Conservation (phyloP, 2,888 invertebrate species). For the Odontothrips loti region DNA sequence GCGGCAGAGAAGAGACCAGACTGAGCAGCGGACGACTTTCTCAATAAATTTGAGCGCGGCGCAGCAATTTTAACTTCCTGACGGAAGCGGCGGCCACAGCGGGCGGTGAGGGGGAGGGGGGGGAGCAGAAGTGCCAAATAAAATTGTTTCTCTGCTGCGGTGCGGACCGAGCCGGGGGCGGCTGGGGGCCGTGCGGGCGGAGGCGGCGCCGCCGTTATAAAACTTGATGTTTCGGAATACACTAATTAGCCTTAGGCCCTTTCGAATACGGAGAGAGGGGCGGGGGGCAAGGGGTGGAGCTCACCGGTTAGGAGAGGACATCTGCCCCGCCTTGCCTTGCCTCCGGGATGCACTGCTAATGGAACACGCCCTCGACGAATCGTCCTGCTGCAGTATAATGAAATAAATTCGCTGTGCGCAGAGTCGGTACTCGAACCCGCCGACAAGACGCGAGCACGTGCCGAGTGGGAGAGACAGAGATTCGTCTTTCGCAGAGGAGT, state of each 20-base stretch:
- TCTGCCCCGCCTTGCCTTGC: neutral
- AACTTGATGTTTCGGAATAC: slow-evolving; percentile 26
- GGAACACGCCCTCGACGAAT: too few species aligned
- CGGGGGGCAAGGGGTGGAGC: too few species aligned
- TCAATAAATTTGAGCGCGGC: slow-evolving; percentile 3
- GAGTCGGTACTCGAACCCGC: too few species aligned
- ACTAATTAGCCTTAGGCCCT: neutral
- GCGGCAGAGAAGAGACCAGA: neutral
- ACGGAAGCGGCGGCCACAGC: neutral
- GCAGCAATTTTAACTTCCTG: slow-evolving; percentile 12
- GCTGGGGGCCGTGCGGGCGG: neutral
- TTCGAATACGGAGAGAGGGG: too few species aligned
- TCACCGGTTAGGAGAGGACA: too few species aligned
- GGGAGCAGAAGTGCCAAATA: neutral
- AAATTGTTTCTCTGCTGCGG: slow-evolving; percentile 8
- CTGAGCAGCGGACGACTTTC: neutral
- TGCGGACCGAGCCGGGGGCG: neutral
- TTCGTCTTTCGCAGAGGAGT: too few species aligned
- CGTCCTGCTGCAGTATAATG: too few species aligned
- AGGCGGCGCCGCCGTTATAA: neutral
- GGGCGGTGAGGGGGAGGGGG: neutral
- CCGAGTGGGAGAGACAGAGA: too few species aligned
- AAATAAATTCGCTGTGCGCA: too few species aligned
- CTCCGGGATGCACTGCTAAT: neutral
- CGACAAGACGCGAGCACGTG: too few species aligned